Base-by-base conservation (phyloP, 2,797 vertebrate genomes). In the Semaprochilodus insignis region DNA sequence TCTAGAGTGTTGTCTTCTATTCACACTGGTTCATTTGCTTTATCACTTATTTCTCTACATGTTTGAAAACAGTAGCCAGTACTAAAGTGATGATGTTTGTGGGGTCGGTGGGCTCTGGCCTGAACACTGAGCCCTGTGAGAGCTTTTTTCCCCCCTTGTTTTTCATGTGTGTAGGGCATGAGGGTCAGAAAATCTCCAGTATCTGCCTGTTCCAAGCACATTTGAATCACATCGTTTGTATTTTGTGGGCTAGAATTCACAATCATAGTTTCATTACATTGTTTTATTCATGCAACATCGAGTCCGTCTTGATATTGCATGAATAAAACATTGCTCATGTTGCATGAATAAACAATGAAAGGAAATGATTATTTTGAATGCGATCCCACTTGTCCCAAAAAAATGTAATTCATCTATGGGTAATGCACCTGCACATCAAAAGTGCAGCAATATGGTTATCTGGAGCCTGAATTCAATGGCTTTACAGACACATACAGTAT, bases 301-400 rank as follows among this genome's bases (percentile, higher is more conserved):
- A 15, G 36, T 52, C 70, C 11, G 36, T 54, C 76, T 74, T 19
- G 52, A 66, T 66, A 78, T 74, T 65, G 54, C 76, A 83, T 83
- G 81, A 83, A 83, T 83, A 79, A 83, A 74, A 83, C 82, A 83
- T 83, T 3, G 77, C 40, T 62, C 52, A 75, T 75, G 31, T 44
- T 60, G 71, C 76, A 67, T 75, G 77, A 84, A 84, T 81, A 84
- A 72, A 80, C 65, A 34, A 52, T 71, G 66, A 80, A 77, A 54
- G 83, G 34, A 34, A 77, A 75, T 48, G 31, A 73, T 78, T 75
- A 16, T 60, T 36, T 54, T 62, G 34, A 69, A 52, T 60, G 51
- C 36, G 44, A 69, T 19, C 57, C n/a, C 21, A 62, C 72, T n/a
- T 74, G 54, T 74, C 1, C 14, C 62, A 27, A 31, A 4, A 55